These are phyloP conservation scores for Rotaria socialis DNA, from an alignment of 2,888 invertebrate genomes.

Conservation along the genomic window DNA sequence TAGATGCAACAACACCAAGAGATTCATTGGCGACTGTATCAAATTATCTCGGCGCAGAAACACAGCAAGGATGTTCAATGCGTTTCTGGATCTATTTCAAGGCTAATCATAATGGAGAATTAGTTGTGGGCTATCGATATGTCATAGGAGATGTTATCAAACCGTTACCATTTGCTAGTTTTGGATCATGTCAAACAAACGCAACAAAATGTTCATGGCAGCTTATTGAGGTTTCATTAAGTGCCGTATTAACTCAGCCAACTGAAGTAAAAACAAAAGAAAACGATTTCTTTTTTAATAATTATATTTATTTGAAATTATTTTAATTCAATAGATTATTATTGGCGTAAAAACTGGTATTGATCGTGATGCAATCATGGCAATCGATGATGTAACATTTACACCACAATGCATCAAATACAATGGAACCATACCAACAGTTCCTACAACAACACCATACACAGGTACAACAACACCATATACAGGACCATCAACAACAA, in stretches of 20 bases:
- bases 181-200: not conserved
- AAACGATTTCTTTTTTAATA: not conserved
- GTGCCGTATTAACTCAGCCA: not conserved
- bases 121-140: not conserved
- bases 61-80: not conserved
- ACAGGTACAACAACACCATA: not conserved
- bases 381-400: constrained; percentile 37
- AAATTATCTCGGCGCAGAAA: not conserved
- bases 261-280: not conserved
- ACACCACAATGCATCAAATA: constrained; percentile 37
- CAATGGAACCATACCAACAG: constrained; percentile 39
- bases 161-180: not conserved
- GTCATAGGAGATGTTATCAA: not conserved
- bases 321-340: not conserved
- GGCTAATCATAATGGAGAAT: not conserved
- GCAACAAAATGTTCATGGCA: not conserved
- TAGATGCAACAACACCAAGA: not conserved
- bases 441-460: not conserved
- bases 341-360: not conserved
- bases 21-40: not conserved
- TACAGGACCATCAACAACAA: not conserved
- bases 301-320: not conserved
- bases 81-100: constrained; percentile 1
- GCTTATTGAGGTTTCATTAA: not conserved
- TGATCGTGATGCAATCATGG: not conserved